These are phyloP conservation scores for Azorinus chamasolen DNA, from an alignment of 2,888 invertebrate genomes.

Conservation along the genomic window DNA sequence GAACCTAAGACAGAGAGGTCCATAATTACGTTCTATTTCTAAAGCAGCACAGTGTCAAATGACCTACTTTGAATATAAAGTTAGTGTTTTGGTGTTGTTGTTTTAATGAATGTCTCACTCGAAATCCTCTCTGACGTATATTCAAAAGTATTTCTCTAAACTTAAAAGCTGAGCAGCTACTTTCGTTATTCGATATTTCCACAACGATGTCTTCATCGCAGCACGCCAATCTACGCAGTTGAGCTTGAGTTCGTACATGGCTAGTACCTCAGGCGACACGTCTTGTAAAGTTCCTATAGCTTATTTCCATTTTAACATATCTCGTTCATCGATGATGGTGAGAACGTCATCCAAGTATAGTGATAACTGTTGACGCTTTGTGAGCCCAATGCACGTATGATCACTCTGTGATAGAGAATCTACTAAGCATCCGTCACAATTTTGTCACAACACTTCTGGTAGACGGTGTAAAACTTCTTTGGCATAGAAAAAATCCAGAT, in stretches of 20 bases:
- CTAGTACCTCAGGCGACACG: not conserved
- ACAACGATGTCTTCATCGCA: conserved; percentile 11
- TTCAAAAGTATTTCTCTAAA: conserved; percentile 9
- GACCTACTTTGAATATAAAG: no score
- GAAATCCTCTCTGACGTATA: no score
- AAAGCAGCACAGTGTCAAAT: no score
- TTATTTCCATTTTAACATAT: conserved; percentile 16
- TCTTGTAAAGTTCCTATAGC: not conserved
- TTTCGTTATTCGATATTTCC: conserved; percentile 14
- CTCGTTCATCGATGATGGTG: conserved; percentile 4
- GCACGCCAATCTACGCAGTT: conserved; percentile 13
- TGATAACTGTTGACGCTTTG: conserved; percentile 2
- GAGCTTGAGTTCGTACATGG: conserved; percentile 16
- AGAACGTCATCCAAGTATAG: conserved; percentile 23
- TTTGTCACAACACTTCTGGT: not conserved
- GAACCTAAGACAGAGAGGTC: no score
- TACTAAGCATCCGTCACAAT: conserved; percentile 1
- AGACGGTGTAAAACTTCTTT: no score
- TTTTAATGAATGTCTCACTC: no score
- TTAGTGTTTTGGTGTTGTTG: no score
- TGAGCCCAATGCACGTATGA: conserved; percentile 1
- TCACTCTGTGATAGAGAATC: not conserved
- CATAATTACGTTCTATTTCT: no score
- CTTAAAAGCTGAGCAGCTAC: not conserved
- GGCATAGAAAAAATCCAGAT: no score